Conservation (phyloP, 2,113 vertebrate species). For the Xyrauchen texanus region DNA sequence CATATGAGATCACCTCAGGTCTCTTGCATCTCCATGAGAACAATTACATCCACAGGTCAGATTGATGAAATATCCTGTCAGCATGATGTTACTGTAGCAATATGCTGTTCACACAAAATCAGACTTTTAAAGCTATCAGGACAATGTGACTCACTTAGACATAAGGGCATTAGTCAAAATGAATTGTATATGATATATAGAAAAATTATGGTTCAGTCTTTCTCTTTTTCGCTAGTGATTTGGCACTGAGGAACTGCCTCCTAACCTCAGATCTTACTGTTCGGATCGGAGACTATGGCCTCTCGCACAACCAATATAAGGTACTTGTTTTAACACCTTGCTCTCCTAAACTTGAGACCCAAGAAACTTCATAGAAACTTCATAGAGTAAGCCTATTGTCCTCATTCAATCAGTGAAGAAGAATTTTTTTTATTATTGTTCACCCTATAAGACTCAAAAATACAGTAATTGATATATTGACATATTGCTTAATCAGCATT, state of each 20-base stretch:
- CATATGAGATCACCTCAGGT: constrained; percentile 88
- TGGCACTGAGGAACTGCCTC: constrained; percentile 89
- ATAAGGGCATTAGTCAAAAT: too few species aligned
- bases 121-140: too few species aligned
- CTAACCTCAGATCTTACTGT: constrained; percentile 90
- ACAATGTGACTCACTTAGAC: too few species aligned
- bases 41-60: constrained; percentile 90
- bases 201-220: too few species aligned
- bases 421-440: background rate
- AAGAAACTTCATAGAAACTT: background rate
- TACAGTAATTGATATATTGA: background rate
- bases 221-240: constrained; percentile 72
- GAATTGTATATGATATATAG: too few species aligned
- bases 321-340: constrained; percentile 59
- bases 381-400: background rate
- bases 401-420: background rate
- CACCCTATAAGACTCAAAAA: background rate
- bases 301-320: constrained; percentile 92
- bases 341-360: background rate
- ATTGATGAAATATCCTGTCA: background rate
- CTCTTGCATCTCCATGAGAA: constrained; percentile 88
- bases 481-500: background rate
- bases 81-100: background rate
- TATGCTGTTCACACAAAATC: background rate
- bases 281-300: constrained; percentile 88